Conservation (phyloP, 2,888 invertebrate species). For the Chesias legatella region DNA sequence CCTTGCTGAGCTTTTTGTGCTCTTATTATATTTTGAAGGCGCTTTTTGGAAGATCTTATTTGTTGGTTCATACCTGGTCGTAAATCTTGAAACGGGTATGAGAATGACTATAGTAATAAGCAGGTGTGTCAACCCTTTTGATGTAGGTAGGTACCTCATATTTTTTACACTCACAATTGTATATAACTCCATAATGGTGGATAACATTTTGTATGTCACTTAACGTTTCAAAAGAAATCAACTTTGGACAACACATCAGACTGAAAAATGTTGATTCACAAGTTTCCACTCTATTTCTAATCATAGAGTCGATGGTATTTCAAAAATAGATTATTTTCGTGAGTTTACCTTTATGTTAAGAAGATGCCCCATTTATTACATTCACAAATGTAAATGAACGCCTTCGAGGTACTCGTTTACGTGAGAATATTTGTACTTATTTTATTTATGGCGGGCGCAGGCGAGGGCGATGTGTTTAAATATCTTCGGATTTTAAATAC, state of each 20-base stretch:
- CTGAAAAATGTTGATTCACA: constrained; percentile 39
- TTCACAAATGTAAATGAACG: constrained; percentile 78
- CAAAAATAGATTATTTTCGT: constrained; percentile 58
- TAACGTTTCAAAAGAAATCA: constrained; percentile 21
- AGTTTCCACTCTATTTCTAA: constrained; percentile 42
- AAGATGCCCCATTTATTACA: constrained; percentile 77
- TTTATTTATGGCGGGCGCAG: constrained; percentile 75
- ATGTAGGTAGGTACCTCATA: constrained; percentile 18
- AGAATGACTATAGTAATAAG: constrained; percentile 54
- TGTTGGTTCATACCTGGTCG: constrained; percentile 74
- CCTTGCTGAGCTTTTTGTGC: constrained; percentile 72
- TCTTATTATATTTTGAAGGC: constrained; percentile 74
- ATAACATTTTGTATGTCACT: constrained; percentile 21
- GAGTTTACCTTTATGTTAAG: constrained; percentile 68
- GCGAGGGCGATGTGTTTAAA: constrained; percentile 76
- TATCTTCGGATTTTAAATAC: constrained; percentile 76
- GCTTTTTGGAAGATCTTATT: constrained; percentile 75
- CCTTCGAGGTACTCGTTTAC: constrained; percentile 74
- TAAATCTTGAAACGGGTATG: constrained; percentile 68
- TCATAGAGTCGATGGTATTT: constrained; percentile 41
- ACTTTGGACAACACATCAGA: constrained; percentile 25
- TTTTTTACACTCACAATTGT: constrained; percentile 30
- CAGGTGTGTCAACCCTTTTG: constrained; percentile 74
- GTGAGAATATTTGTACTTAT: constrained; percentile 81
- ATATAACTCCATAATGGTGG: constrained; percentile 25